These are phyloP conservation scores for Luffia ferchaultella DNA, from an alignment of 2,888 invertebrate genomes.

Conservation along the genomic window DNA sequence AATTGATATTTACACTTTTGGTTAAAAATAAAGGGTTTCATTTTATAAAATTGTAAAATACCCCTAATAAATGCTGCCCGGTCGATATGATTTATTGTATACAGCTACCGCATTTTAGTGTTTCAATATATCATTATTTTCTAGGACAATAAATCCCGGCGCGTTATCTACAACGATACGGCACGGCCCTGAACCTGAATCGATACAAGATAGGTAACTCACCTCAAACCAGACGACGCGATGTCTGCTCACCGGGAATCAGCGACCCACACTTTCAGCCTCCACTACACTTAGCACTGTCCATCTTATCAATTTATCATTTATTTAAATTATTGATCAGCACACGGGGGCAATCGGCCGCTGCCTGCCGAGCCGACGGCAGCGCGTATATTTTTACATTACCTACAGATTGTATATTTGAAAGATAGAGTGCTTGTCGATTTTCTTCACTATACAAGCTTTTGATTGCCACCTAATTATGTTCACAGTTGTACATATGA, in stretches of 20 bases:
- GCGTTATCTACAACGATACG: neutral
- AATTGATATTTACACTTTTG: too few species aligned
- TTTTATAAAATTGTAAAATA: too few species aligned
- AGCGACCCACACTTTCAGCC: neutral
- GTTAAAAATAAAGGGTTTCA: too few species aligned
- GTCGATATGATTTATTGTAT: neutral
- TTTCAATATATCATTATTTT: neutral
- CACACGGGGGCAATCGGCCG: slow-evolving; percentile 48
- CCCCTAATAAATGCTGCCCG: too few species aligned
- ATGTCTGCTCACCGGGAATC: neutral
- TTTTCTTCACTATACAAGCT: neutral
- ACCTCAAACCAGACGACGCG: neutral
- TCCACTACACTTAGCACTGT: slow-evolving; percentile 22
- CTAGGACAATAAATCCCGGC: neutral
- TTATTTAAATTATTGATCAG: slow-evolving; percentile 65
- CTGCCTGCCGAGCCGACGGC: slow-evolving; percentile 43
- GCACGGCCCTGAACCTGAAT: neutral
- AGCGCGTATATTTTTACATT: slow-evolving; percentile 53
- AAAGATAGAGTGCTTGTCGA: slow-evolving; percentile 25
- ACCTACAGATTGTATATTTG: slow-evolving; percentile 42
- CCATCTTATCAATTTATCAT: slow-evolving; percentile 61
- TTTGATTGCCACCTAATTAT: slow-evolving; percentile 15
- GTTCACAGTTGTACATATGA: slow-evolving; percentile 3
- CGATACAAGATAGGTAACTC: neutral
- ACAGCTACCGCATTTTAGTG: neutral